phyloP scores from a whole-genome alignment of 2,797 vertebrate genomes.

The Acipenser transmontanus region DNA sequence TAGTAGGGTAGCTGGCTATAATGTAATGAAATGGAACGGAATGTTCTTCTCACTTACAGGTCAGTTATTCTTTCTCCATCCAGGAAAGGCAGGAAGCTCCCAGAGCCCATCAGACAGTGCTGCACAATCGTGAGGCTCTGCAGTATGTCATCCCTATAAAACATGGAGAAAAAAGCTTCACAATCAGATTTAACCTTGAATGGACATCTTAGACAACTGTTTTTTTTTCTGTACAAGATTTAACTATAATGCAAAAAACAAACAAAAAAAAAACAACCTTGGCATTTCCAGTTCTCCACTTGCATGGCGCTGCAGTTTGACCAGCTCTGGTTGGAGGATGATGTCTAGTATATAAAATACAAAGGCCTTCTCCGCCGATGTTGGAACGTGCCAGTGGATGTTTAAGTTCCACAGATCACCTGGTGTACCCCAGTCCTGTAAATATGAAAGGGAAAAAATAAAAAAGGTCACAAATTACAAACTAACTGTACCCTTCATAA shows the following conservation, averaged over 20 bases:
- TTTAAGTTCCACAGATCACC: constrained; percentile 86
- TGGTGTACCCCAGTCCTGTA: constrained; percentile 91
- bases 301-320: constrained; percentile 70
- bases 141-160: constrained; percentile 84
- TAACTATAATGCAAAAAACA: no score
- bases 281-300: constrained; percentile 80
- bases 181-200: constrained; percentile 8
- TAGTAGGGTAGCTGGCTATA: background rate
- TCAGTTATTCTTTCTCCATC: constrained; percentile 80
- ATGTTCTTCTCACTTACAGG: constrained; percentile 66
- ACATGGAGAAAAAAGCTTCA: constrained; percentile 7
- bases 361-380: constrained; percentile 73
- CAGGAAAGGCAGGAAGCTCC: constrained; percentile 79
- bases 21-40: background rate
- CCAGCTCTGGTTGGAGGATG: constrained; percentile 88
- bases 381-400: constrained; percentile 91
- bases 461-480: background rate
- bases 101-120: constrained; percentile 90
- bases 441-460: constrained; percentile 12
- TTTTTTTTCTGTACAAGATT: no score
- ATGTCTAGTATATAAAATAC: constrained; percentile 82
- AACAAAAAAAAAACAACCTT: constrained; percentile 46
- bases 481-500: no score
- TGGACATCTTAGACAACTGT: no score
- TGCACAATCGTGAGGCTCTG: constrained; percentile 88